Evolutionary conservation across 2,113 vertebrate genomes (phyloP).

Genomic region (Brevimyrus niger): DNA sequence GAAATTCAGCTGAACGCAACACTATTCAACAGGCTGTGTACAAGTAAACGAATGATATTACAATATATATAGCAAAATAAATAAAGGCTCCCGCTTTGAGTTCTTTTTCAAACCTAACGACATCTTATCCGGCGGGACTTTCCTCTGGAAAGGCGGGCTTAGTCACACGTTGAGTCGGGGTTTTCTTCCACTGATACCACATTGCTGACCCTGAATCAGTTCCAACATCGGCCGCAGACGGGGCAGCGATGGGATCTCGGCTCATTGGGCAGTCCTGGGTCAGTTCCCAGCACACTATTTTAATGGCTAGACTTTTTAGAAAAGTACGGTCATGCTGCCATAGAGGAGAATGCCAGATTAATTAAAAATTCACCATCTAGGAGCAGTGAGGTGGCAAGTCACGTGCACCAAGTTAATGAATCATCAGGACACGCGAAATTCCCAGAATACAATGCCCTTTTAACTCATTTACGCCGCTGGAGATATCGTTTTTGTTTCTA

Average conservation of each 20-base stretch:
- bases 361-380: neutral
- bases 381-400: neutral
- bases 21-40: neutral
- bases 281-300: neutral
- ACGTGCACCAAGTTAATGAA: neutral
- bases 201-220: slow-evolving; percentile 8
- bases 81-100: neutral
- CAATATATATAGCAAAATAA: neutral
- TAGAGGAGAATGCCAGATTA: neutral
- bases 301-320: neutral
- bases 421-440: neutral
- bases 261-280: neutral
- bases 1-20: neutral
- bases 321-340: neutral
- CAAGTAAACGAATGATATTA: neutral
- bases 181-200: neutral
- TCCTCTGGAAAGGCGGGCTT: slow-evolving; percentile 11
- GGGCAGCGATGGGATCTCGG: neutral
- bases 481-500: neutral
- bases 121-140: slow-evolving; percentile 17
- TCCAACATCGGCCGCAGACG: neutral
- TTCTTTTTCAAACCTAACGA: slow-evolving; percentile 4
- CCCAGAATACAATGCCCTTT: neutral
- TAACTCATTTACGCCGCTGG: neutral
- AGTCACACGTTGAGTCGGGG: neutral